These are phyloP conservation scores for Chlorocebus sabaeus DNA, from an alignment of 2,113 vertebrate genomes.

Conservation along the genomic window DNA sequence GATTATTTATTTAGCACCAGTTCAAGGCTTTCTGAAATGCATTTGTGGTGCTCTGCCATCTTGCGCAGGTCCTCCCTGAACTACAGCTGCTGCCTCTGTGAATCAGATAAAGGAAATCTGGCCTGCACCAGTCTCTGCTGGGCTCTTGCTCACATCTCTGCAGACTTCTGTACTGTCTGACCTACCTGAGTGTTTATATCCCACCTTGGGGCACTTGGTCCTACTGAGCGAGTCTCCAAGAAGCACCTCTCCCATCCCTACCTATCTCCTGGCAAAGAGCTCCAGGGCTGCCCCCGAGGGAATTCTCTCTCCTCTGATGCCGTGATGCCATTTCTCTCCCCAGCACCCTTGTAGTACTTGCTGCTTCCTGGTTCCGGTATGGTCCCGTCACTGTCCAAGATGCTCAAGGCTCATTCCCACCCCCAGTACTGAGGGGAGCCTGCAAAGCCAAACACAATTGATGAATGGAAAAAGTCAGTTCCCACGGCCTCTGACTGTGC, in stretches of 20 bases:
- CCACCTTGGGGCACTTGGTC: neutral
- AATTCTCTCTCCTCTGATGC: neutral
- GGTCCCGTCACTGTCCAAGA: neutral
- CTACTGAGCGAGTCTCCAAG: neutral
- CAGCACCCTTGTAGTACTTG: neutral
- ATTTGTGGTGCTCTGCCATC: neutral
- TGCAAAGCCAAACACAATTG: neutral
- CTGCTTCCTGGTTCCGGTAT: neutral
- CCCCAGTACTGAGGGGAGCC: neutral
- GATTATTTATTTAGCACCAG: constrained; percentile 55
- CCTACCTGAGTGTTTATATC: neutral
- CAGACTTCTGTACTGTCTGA: neutral
- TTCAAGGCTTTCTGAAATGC: constrained; percentile 1
- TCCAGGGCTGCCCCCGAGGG: neutral
- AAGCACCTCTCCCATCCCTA: neutral
- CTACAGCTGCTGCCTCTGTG: neutral
- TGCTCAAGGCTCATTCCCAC: neutral
- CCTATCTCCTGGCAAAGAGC: neutral
- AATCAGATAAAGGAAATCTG: neutral
- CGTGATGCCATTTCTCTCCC: neutral
- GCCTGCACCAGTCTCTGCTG: neutral
- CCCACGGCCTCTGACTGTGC: neutral
- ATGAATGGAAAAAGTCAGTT: neutral
- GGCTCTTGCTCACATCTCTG: neutral
- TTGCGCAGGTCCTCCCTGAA: neutral